A percentile compares a stretch with the other conserved stretches of the same genome.
Conservation (phyloP, 2,797 vertebrate genomes). For the Crenichthys baileyi region DNA sequence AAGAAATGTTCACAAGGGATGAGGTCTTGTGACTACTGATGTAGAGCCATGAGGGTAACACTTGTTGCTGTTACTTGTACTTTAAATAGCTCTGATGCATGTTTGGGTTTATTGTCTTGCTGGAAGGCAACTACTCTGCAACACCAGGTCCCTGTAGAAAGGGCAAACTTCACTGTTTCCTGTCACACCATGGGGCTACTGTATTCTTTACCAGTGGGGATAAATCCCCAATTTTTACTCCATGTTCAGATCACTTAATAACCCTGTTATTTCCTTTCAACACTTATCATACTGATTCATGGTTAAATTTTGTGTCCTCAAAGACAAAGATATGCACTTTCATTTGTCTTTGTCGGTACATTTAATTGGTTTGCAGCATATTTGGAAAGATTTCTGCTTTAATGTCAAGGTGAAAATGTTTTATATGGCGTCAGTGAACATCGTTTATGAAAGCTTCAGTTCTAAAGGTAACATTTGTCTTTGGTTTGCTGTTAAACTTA, state of each 20-base stretch:
- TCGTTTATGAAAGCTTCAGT: not conserved
- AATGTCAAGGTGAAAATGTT: not conserved
- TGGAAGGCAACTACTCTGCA: constrained; percentile 18
- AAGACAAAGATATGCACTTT: not conserved
- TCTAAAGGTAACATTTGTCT: not conserved
- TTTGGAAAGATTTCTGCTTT: not conserved
- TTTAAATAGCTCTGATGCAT: constrained; percentile 28
- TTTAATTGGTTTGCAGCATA: not conserved
- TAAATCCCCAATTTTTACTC: not conserved
- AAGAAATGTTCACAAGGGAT: constrained; percentile 39
- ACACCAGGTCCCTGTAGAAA: not conserved
- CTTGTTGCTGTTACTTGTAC: constrained; percentile 34
- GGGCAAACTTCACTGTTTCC: not conserved
- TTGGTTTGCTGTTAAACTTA: not conserved
- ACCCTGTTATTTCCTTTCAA: not conserved
- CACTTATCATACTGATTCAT: not conserved
- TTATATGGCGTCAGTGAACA: not conserved
- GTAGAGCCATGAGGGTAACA: constrained; percentile 31
- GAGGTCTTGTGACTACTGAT: constrained; percentile 65
- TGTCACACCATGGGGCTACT: not conserved
- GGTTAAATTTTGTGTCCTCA: not conserved
- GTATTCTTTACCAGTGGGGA: not conserved
- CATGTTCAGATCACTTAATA: not conserved
- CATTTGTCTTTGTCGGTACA: not conserved
- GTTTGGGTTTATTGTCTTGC: constrained; percentile 22